Evolutionary conservation across 2,113 vertebrate genomes (phyloP), one percentile per base, ranked within the genome.

Genomic region (Sus scrofa): DNA sequence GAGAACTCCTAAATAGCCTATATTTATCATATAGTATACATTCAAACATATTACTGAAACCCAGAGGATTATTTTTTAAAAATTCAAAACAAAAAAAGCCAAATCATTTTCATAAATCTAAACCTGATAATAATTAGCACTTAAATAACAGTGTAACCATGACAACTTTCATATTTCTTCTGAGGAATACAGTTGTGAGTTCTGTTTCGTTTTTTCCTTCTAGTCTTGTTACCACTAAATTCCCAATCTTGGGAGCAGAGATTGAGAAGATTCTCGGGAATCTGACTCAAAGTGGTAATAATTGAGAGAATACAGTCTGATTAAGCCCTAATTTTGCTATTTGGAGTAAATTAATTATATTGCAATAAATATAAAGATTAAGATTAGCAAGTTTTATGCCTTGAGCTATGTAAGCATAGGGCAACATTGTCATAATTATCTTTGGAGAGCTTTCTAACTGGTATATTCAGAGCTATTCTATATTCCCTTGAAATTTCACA

Each of bases 291-390:
- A 79, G 34, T 1, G 2, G 6, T 75, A 87, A 87, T 96, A 89
- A 58, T 89, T 63, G 92, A 95, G 86, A 95, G 52, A 96, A 78
- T 7, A 86, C n/a, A 92, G 20, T 86, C 34, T 94, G 58, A 94
- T 93, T 89, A 96, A 81, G 30, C 26, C 65, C 44, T 94, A 86
- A 87, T 65, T 86, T 58, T 92, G 70, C 84, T 81, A 74, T 94
- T 83, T 87, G 81, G n/a, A 52, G 12, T 79, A 92, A 96, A 96
- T 94, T 96, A 96, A 96, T 96, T 96, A 91, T 68, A 89, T 89
- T 95, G 52, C 52, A 94, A 79, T 96, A 89, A 89, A 91, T 96
- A 95, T 65, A 89, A 96, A 94, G 70, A 88, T 71, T 92, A 77
- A 87, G 73, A 95, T 96, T 81, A 92, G 50, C 68, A 34, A 70